These are phyloP conservation scores for Clarias pachynema DNA, from an alignment of 2,797 vertebrate genomes.

Conservation along the genomic window DNA sequence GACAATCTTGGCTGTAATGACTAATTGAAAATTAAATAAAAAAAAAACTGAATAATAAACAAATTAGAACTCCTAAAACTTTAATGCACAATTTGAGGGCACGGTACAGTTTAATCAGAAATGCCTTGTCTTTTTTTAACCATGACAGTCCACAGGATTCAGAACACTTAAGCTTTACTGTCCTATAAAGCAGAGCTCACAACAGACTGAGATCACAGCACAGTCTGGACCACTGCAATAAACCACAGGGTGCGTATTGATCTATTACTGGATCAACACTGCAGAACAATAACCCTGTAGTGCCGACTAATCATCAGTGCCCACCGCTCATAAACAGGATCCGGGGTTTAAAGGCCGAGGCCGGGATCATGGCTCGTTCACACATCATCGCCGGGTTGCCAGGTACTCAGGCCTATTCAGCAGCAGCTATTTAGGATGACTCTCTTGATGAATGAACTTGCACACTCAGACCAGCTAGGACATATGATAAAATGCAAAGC, in stretches of 20 bases:
- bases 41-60: background rate
- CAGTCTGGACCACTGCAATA: constrained; percentile 26
- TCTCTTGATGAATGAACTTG: background rate
- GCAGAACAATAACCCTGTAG: constrained; percentile 28
- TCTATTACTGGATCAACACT: constrained; percentile 34
- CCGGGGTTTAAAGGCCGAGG: constrained; percentile 30
- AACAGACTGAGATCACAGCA: constrained; percentile 4
- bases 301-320: constrained; percentile 69
- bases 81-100: background rate
- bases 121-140: background rate
- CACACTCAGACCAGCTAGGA: background rate
- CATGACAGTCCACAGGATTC: background rate
- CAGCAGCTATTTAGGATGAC: background rate
- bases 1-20: background rate
- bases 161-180: constrained; percentile 17
- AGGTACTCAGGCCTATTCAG: constrained; percentile 64
- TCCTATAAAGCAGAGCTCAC: constrained; percentile 21
- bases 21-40: background rate
- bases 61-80: constrained; percentile 11
- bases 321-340: constrained; percentile 72
- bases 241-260: constrained; percentile 41
- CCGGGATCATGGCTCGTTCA: background rate
- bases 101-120: background rate
- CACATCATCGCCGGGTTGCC: constrained; percentile 30
- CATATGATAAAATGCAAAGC: constrained; percentile 40